phyloP scores from a whole-genome alignment of 2,888 invertebrate genomes.

The Lasioglossum figueresi region DNA sequence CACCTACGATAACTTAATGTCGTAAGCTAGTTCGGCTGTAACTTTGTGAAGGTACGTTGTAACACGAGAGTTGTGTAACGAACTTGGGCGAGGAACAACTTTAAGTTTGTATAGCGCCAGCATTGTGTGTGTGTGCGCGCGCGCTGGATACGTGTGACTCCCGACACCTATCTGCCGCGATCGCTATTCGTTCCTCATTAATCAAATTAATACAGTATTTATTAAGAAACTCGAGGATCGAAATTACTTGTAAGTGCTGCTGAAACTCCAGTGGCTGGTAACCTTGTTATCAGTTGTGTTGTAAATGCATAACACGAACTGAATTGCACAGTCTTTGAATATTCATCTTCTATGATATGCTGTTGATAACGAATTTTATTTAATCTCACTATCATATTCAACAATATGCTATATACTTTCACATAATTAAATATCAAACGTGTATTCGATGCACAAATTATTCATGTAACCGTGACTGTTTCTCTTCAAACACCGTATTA shows the following conservation, averaged over 20 bases:
- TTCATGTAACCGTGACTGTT: too few species aligned
- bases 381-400: not conserved
- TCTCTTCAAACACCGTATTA: too few species aligned
- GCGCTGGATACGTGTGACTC: not conserved
- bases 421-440: too few species aligned
- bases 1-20: slow-evolving; percentile 17
- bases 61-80: slow-evolving; percentile 8
- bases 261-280: not conserved
- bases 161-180: not conserved
- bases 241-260: not conserved
- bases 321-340: not conserved
- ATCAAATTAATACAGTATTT: not conserved
- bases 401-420: too few species aligned
- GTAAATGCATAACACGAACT: not conserved
- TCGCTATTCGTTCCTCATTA: slow-evolving; percentile 6
- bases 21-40: slow-evolving; percentile 17
- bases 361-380: not conserved
- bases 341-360: not conserved
- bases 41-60: slow-evolving; percentile 1
- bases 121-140: not conserved
- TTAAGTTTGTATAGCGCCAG: not conserved
- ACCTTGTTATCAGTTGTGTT: not conserved
- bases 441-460: too few species aligned
- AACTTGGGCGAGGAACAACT: slow-evolving; percentile 6
- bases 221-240: not conserved